A percentile compares a stretch with the other conserved stretches of the same genome.
Evolutionary conservation across 2,113 vertebrate species (phyloP).

Genomic region (Heterotilapia buettikoferi): DNA sequence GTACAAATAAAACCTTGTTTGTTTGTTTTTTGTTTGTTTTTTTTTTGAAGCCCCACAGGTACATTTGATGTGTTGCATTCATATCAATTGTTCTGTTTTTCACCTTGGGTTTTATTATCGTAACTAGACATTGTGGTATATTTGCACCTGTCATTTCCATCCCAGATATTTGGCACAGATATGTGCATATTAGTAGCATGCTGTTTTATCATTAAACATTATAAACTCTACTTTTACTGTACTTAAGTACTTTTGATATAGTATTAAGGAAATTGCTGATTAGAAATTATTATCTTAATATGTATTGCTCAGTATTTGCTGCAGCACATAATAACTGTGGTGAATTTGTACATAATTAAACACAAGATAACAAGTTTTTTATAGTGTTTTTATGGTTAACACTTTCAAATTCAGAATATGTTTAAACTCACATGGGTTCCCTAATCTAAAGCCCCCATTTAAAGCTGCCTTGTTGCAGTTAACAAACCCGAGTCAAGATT

Average conservation of each 20-base stretch:
- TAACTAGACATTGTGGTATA: neutral
- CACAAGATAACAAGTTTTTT: neutral
- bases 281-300: neutral
- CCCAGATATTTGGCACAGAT: neutral
- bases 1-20: neutral
- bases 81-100: neutral
- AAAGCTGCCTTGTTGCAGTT: neutral
- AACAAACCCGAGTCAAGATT: neutral
- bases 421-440: neutral
- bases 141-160: neutral
- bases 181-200: neutral
- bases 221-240: neutral
- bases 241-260: neutral
- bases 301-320: neutral
- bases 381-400: neutral
- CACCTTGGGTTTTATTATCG: neutral
- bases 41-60: neutral
- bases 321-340: neutral
- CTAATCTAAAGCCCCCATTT: neutral
- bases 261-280: neutral
- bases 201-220: neutral
- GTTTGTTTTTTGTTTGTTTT: neutral
- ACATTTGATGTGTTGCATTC: neutral
- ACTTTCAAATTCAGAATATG: neutral
- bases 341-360: neutral